Evolutionary conservation across 2,797 vertebrate species (phyloP).

Genomic region (Sparidentex hasta): DNA sequence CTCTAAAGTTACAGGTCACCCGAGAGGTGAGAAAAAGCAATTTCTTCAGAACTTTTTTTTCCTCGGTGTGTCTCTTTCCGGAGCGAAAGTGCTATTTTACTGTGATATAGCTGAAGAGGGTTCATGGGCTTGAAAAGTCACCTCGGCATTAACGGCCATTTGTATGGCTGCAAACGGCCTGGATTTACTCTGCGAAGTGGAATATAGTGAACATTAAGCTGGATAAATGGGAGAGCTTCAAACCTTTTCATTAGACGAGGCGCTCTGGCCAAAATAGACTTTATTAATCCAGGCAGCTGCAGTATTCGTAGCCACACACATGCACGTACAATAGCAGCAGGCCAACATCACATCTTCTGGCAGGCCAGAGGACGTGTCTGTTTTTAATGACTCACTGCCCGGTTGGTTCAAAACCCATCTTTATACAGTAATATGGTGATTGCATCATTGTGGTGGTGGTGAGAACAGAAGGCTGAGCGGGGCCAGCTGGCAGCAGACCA

Average conservation of each 20-base stretch:
- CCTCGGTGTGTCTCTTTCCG: constrained; percentile 10
- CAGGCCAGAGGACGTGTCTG: neutral
- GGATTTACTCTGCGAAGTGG: constrained; percentile 36
- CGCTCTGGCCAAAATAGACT: constrained; percentile 21
- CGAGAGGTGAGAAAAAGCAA: neutral
- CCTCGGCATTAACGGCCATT: constrained; percentile 32
- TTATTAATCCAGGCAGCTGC: constrained; percentile 45
- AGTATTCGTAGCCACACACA: neutral
- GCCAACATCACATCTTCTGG: neutral
- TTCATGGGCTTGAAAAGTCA: constrained; percentile 27
- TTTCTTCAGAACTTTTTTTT: constrained; percentile 5
- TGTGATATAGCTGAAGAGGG: constrained; percentile 38
- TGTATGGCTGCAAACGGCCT: neutral
- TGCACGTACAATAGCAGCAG: neutral
- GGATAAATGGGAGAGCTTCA: constrained; percentile 28
- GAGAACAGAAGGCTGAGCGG: constrained; percentile 11
- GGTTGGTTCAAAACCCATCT: constrained; percentile 21
- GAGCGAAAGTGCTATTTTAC: constrained; percentile 21
- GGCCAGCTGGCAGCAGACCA: constrained; percentile 18
- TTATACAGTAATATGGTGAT: neutral
- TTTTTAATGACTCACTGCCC: constrained; percentile 1
- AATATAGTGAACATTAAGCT: constrained; percentile 42
- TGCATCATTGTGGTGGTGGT: neutral
- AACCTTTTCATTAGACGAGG: constrained; percentile 42
- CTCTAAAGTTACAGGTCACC: constrained; percentile 5